A percentile compares a stretch with the other conserved stretches of the same genome.
These are phyloP conservation scores for Florisuga fusca DNA, from an alignment of 2,797 vertebrate species.

Conservation along the genomic window DNA sequence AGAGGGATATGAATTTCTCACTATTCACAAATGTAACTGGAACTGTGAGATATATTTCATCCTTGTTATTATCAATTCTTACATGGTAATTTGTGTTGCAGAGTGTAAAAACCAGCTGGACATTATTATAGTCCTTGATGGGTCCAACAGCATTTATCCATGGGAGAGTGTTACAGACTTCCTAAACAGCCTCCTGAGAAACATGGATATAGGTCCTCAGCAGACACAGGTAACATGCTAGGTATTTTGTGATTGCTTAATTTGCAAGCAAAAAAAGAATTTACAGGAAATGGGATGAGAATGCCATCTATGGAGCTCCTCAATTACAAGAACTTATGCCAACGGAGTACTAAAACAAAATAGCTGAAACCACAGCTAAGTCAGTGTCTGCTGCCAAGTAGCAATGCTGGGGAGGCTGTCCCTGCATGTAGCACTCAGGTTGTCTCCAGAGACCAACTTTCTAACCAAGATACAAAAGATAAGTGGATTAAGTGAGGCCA, in stretches of 20 bases:
- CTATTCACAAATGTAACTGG: background rate
- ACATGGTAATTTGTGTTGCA: slow-evolving; percentile 72
- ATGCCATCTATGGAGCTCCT: background rate
- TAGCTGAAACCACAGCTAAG: background rate
- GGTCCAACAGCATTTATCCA: slow-evolving; percentile 97
- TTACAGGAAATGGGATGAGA: background rate
- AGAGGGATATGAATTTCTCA: background rate
- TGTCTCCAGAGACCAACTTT: background rate
- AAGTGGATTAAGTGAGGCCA: background rate
- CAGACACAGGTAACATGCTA: slow-evolving; percentile 86
- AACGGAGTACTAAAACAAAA: background rate
- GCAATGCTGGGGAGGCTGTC: background rate
- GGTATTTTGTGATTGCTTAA: background rate
- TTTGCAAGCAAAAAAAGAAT: background rate
- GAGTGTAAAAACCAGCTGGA: slow-evolving; percentile 91
- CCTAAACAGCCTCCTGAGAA: slow-evolving; percentile 85
- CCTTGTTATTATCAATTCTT: background rate
- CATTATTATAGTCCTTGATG: slow-evolving; percentile 93
- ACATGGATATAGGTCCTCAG: slow-evolving; percentile 88
- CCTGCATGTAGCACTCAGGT: background rate
- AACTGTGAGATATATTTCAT: background rate
- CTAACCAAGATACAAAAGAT: slow-evolving; percentile 15
- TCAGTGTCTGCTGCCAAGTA: background rate
- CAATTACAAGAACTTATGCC: background rate
- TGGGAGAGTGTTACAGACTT: slow-evolving; percentile 90